phyloP scores from a whole-genome alignment of 2,797 vertebrate genomes.

The Spatula versicolor region DNA sequence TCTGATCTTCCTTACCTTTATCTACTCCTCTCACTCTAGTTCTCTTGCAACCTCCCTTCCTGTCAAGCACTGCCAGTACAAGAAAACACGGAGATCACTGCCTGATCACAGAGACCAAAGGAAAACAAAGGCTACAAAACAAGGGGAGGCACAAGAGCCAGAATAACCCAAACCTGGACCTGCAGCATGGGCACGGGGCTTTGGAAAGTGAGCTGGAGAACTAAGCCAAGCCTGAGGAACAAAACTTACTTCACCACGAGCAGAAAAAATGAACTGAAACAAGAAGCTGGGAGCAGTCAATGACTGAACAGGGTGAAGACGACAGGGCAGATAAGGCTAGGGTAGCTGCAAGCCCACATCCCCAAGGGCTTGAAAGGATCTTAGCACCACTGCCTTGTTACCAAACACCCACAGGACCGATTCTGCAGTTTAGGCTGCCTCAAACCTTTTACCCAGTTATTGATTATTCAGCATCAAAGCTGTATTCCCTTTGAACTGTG shows the following conservation, averaged over 20 bases:
- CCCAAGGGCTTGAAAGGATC: not conserved
- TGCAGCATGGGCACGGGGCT: not conserved
- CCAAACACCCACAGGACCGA: not conserved
- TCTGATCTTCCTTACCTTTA: not conserved
- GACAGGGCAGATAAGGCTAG: not conserved
- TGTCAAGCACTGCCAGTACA: not conserved
- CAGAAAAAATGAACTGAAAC: not conserved
- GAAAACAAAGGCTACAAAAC: not conserved
- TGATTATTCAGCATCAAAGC: not conserved
- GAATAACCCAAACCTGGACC: not conserved
- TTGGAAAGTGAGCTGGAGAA: not conserved
- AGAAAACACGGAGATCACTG: accelerated
- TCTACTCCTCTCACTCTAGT: not conserved
- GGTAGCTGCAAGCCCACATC: not conserved
- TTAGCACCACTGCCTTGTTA: not conserved
- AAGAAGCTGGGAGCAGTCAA: not conserved
- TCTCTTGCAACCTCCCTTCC: not conserved
- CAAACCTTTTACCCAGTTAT: not conserved
- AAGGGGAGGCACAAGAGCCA: not conserved
- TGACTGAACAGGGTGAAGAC: not conserved
- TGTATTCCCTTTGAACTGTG: not conserved
- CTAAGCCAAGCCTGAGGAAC: not conserved
- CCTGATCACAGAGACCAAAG: not conserved
- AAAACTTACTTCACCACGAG: not conserved
- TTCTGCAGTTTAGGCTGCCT: not conserved